These are phyloP conservation scores for Falco biarmicus DNA, from an alignment of 2,797 vertebrate genomes.

Conservation along the genomic window DNA sequence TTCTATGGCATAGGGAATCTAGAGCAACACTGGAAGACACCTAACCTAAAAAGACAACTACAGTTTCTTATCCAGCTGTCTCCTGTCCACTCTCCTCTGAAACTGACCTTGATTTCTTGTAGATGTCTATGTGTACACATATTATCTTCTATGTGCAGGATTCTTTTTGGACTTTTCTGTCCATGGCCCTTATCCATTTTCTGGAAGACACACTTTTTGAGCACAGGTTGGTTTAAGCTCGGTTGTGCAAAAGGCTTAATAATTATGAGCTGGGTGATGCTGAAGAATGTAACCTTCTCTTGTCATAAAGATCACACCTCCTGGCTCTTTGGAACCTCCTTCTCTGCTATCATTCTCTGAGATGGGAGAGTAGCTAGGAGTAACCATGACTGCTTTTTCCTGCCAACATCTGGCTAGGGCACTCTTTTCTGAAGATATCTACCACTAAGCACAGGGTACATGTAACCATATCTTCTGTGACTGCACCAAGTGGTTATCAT, in stretches of 20 bases:
- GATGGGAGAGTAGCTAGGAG: neutral
- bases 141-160: neutral
- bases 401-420: neutral
- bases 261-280: neutral
- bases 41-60: neutral
- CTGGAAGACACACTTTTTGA: neutral
- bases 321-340: neutral
- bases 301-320: rapidly evolving
- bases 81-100: neutral
- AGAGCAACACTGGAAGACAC: neutral
- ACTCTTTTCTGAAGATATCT: neutral
- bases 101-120: neutral
- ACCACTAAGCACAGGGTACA: neutral
- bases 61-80: neutral
- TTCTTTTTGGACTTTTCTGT: neutral
- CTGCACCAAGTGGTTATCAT: neutral
- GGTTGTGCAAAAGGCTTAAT: neutral
- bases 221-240: neutral
- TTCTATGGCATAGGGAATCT: neutral
- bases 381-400: neutral
- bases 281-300: neutral
- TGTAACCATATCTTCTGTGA: neutral
- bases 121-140: neutral
- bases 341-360: neutral
- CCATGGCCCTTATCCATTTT: neutral